Conservation (phyloP, 2,113 vertebrate species). For the Acrocephalus arundinaceus region DNA sequence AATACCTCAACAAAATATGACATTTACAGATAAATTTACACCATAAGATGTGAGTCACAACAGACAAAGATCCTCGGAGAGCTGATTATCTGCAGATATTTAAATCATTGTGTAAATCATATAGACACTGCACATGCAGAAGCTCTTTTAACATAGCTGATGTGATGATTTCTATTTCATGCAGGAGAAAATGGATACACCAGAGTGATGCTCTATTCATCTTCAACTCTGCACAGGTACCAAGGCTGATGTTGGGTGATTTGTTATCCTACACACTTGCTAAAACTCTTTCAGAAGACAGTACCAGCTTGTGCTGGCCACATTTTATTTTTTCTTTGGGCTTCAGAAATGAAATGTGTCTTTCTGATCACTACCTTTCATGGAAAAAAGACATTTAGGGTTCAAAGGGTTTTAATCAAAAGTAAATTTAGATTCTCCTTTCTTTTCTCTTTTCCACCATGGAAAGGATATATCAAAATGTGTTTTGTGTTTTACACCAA, state of each 20-base stretch:
- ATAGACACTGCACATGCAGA: background rate
- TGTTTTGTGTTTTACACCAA: background rate
- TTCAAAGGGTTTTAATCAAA: background rate
- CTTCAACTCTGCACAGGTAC: background rate
- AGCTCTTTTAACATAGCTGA: background rate
- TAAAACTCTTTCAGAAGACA: background rate
- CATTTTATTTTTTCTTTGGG: background rate
- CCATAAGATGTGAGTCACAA: background rate
- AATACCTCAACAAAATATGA: background rate
- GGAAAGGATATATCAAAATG: background rate
- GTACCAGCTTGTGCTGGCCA: background rate
- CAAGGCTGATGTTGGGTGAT: background rate
- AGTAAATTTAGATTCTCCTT: background rate
- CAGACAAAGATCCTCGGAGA: background rate
- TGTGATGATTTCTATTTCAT: background rate
- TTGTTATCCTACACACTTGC: background rate
- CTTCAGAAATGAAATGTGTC: background rate
- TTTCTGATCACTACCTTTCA: background rate
- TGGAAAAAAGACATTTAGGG: background rate
- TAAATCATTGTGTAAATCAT: background rate
- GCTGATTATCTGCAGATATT: background rate
- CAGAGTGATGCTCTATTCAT: background rate
- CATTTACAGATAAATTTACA: background rate
- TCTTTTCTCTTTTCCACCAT: background rate
- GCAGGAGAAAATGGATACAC: background rate